Percentiles rank a stretch among this genome's conserved stretches.
phyloP scores from a whole-genome alignment of 2,888 invertebrate species.

The Platycheirus albimanus region DNA sequence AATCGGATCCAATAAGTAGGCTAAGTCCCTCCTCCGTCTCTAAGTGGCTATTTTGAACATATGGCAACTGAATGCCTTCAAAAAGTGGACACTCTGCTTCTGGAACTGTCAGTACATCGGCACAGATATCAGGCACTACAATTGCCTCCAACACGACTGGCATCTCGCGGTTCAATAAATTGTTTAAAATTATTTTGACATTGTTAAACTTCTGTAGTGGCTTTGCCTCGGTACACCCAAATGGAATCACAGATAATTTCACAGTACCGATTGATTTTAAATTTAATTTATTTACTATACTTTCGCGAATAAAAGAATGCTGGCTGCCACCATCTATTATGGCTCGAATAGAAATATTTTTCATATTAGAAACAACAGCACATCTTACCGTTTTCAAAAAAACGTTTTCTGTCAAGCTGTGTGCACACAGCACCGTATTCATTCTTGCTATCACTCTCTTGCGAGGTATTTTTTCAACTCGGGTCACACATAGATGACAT shows the following conservation, averaged over 20 bases:
- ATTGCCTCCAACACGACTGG: conserved; percentile 17
- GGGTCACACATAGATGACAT: no score
- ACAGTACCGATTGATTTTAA: conserved; percentile 23
- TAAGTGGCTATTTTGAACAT: neutral
- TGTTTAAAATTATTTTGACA: conserved; percentile 8
- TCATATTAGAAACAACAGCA: neutral
- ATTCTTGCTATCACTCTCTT: no score
- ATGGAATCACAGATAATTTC: conserved; percentile 12
- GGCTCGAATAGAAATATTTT: conserved; percentile 9
- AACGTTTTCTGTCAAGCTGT: conserved; percentile 5
- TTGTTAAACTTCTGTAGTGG: conserved; percentile 6
- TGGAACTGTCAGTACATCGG: conserved; percentile 32
- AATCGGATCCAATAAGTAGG: conserved; percentile 18
- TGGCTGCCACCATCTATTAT: conserved; percentile 40
- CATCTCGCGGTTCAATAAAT: neutral
- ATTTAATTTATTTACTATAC: conserved; percentile 11
- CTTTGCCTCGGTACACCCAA: conserved; percentile 15
- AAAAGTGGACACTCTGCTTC: conserved; percentile 5
- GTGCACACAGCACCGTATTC: no score
- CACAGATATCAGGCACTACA: conserved; percentile 49
- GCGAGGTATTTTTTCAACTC: no score
- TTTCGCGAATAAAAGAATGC: conserved; percentile 23
- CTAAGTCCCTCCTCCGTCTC: conserved; percentile 24
- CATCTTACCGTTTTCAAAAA: conserved; percentile 28
- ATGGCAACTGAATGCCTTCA: conserved; percentile 14